Evolutionary conservation across 2,113 vertebrate species (phyloP), one percentile per base, ranked within the genome.

Genomic region (Calyptomena viridis): DNA sequence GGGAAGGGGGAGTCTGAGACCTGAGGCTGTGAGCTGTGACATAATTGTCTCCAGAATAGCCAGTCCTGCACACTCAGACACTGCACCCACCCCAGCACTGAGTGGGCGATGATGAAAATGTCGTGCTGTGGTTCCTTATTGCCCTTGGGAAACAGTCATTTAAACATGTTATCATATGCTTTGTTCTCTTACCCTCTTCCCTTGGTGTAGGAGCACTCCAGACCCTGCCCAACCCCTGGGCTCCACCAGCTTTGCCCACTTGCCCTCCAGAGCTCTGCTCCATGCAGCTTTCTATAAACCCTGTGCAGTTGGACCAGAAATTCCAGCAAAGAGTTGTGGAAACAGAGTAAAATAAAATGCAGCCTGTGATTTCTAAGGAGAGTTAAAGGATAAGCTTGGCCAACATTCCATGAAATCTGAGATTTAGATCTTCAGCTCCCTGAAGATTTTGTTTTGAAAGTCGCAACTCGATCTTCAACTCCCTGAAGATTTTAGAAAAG

Each of bases 31-130:
- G 73, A 15, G 16, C 52, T 46, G 50, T 0, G 4, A 6, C 16
- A 4, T 5, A 11, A 14, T 31, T 71, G 50, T 46, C 19, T 15
- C 17, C 0, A 3, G 33, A 50, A 39, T 5, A 8, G 8, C 30
- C 1, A 6, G 63, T 78, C 66, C 53, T 52, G 42, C 2, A n/a
- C 2, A 12, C 21, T 35, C 17, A 0, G 3, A 17, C 1, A 0
- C 3, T 20, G 47, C n/a, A 7, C 50, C 35, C 27, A 7, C 22
- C 37, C 2, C 5, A 11, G 35, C 39, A 6, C 2, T 2, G 0
- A 5, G 22, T 5, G 11, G 23, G 8, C 1, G 22, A 14, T 10
- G 71, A 3, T 1, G 62, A 9, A 5, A 5, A 1, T 12, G n/a
- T 6, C 0, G 0, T 16, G 8, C 31, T 73, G 5, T 46, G 33